Evolutionary conservation across 1,140 invertebrate genomes (phyloP).

Genomic region (Calosoma granatense): DNA sequence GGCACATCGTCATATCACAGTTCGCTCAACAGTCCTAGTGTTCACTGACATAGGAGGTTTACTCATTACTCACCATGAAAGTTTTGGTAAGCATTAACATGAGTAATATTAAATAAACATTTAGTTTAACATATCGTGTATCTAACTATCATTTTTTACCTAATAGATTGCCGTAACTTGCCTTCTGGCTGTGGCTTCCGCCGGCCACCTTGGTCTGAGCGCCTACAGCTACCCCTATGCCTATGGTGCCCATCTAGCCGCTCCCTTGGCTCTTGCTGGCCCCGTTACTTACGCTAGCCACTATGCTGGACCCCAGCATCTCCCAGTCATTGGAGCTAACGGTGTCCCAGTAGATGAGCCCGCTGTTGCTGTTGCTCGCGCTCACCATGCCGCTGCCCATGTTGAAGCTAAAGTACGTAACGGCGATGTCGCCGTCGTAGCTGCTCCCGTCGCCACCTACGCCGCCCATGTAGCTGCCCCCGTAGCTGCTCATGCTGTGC

Average conservation of each 20-base stretch:
- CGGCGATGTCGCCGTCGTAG: neutral
- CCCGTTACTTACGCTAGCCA: neutral
- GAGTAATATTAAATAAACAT: no score
- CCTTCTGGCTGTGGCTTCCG: neutral
- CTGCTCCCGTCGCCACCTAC: no score
- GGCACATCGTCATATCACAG: neutral
- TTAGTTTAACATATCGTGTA: no score
- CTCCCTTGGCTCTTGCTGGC: neutral
- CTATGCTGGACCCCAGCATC: conserved; percentile 17
- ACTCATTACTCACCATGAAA: neutral
- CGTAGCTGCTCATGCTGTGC: neutral
- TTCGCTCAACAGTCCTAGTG: conserved; percentile 8
- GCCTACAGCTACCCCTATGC: neutral
- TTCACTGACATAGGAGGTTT: neutral
- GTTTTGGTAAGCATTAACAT: neutral
- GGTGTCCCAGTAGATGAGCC: conserved; percentile 20
- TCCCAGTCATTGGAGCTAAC: conserved; percentile 16
- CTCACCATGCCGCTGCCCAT: conserved; percentile 44
- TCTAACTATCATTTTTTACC: no score
- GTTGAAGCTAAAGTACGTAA: conserved; percentile 38
- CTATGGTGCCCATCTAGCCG: conserved; percentile 15
- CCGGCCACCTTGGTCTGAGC: neutral
- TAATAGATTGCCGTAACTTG: neutral
- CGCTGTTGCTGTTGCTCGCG: conserved; percentile 36
- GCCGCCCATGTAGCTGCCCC: neutral